A percentile compares a stretch with the other conserved stretches of the same genome.
phyloP scores from a whole-genome alignment of 1,140 invertebrate species.

The Apolygus lucorum region DNA sequence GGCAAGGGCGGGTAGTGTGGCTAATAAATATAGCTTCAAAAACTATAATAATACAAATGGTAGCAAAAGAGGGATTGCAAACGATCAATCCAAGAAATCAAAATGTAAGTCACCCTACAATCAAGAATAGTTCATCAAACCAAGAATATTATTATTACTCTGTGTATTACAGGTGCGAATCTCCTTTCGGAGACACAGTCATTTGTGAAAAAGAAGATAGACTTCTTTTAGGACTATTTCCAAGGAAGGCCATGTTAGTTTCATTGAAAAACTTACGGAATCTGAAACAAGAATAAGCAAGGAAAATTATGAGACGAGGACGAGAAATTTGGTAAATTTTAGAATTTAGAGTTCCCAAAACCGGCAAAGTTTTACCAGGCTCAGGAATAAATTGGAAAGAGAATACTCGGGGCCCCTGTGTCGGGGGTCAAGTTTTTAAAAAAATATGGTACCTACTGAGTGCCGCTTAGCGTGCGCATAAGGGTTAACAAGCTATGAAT shows the following conservation, averaged over 20 bases:
- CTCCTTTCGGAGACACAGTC: constrained; percentile 45
- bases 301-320: not conserved
- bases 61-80: not conserved
- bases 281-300: constrained; percentile 40
- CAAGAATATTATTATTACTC: too few species aligned
- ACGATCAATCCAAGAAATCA: not conserved
- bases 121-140: too few species aligned
- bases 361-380: not conserved
- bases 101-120: not conserved
- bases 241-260: constrained; percentile 45
- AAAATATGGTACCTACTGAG: not conserved
- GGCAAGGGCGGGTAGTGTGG: not conserved
- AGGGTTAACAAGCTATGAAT: too few species aligned
- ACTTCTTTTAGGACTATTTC: constrained; percentile 57
- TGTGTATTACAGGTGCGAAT: not conserved
- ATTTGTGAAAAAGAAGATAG: constrained; percentile 61
- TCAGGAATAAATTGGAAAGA: not conserved
- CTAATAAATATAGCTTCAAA: not conserved
- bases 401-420: not conserved
- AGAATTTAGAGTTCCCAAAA: not conserved
- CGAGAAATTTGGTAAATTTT: not conserved
- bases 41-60: not conserved
- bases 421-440: not conserved
- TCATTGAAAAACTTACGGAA: constrained; percentile 62
- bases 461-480: too few species aligned